Conservation (phyloP, 2,113 vertebrate genomes). For the Pardalotus punctatus region DNA sequence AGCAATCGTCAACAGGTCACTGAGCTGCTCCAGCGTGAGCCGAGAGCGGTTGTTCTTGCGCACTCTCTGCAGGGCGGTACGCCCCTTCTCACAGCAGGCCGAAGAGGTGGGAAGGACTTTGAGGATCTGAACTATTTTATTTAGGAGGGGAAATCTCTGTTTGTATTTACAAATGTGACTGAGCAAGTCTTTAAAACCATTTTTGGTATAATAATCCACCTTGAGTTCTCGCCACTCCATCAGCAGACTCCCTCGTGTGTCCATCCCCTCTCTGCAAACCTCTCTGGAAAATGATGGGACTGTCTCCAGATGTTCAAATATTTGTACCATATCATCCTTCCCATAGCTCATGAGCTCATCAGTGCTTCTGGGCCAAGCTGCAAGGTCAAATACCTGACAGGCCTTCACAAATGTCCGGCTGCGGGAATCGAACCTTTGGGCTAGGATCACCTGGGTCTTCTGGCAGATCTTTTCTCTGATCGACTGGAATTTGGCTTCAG, state of each 20-base stretch:
- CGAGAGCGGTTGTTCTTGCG: conserved; percentile 88
- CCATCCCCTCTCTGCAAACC: conserved; percentile 74
- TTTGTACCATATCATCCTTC: conserved; percentile 89
- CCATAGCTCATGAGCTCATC: conserved; percentile 88
- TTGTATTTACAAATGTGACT: conserved; percentile 89
- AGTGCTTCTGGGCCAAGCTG: conserved; percentile 84
- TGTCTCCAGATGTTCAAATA: conserved; percentile 86
- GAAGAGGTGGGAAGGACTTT: conserved; percentile 90
- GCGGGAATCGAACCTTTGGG: conserved; percentile 87
- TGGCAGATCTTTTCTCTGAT: conserved; percentile 97
- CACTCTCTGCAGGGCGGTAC: conserved; percentile 84
- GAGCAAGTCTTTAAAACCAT: conserved; percentile 89
- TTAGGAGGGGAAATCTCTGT: conserved; percentile 89
- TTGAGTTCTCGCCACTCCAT: conserved; percentile 94
- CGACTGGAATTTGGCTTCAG: conserved; percentile 95
- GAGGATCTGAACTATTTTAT: conserved; percentile 86
- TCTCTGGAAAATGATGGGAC: conserved; percentile 81
- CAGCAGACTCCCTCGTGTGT: conserved; percentile 79
- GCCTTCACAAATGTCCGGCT: conserved; percentile 87
- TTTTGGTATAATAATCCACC: conserved; percentile 89
- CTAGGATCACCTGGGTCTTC: conserved; percentile 88
- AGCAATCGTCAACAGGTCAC: conserved; percentile 85
- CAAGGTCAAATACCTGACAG: conserved; percentile 89
- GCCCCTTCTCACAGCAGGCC: conserved; percentile 88
- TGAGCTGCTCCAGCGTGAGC: conserved; percentile 90